A percentile compares a stretch with the other conserved stretches of the same genome.
Conservation (phyloP, 2,888 invertebrate genomes). For the Drosophila helvetica region DNA sequence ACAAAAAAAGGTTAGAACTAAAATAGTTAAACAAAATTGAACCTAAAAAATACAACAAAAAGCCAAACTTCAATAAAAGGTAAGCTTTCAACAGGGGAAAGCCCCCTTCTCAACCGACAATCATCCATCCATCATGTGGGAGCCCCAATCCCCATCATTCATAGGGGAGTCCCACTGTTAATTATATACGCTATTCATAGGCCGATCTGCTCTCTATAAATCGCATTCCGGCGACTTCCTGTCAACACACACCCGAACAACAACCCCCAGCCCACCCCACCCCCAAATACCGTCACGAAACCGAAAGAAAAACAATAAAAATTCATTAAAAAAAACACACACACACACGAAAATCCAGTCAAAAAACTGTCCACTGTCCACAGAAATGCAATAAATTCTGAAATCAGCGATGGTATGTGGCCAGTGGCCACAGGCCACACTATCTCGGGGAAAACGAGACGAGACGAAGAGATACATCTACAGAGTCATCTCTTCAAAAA, state of each 20-base stretch:
- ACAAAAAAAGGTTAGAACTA: not conserved
- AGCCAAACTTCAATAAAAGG: conserved; percentile 4
- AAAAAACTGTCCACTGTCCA: conserved; percentile 61
- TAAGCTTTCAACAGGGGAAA: conserved; percentile 19
- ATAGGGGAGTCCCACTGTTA: conserved; percentile 21
- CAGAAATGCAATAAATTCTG: conserved; percentile 74
- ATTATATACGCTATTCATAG: conserved; percentile 45
- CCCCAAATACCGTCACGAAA: conserved; percentile 6
- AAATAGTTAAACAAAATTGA: conserved; percentile 32
- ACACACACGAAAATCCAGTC: conserved; percentile 34
- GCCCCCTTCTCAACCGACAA: not conserved
- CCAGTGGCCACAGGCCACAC: conserved; percentile 51
- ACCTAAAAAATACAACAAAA: conserved; percentile 17
- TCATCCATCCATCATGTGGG: not conserved
- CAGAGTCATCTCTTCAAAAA: conserved; percentile 8
- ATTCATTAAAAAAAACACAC: conserved; percentile 24
- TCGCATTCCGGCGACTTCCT: conserved; percentile 73
- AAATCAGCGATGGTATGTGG: conserved; percentile 67
- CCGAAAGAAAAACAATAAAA: conserved; percentile 32
- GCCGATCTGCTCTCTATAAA: conserved; percentile 47
- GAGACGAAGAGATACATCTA: conserved; percentile 1
- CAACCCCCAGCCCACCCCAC: no score
- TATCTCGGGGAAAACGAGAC: not conserved
- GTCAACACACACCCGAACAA: conserved; percentile 48
- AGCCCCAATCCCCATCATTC: conserved; percentile 1